phyloP scores from a whole-genome alignment of 2,888 invertebrate genomes.

The Ligdia adustata region DNA sequence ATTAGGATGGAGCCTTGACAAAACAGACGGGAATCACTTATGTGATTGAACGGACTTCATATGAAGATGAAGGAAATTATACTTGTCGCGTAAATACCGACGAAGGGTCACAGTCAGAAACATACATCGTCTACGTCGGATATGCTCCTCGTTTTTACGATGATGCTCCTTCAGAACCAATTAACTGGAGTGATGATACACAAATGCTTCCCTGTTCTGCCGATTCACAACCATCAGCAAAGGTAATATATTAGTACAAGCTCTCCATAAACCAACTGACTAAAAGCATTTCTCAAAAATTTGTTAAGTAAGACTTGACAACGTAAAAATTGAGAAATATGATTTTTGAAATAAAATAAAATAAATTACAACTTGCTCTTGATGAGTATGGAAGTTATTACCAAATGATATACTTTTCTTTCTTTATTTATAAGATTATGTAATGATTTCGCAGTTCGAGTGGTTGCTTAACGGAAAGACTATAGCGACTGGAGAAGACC shows the following conservation, averaged over 20 bases:
- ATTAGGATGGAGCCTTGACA: constrained; percentile 5
- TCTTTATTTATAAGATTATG: too few species aligned
- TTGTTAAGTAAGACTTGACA: too few species aligned
- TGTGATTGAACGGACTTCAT: constrained; percentile 10
- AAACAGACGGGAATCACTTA: constrained; percentile 13
- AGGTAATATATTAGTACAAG: constrained; percentile 23
- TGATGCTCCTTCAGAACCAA: neutral
- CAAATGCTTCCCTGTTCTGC: constrained; percentile 24
- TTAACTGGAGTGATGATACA: constrained; percentile 12
- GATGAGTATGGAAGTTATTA: too few species aligned
- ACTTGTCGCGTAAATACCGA: constrained; percentile 33
- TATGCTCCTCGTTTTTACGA: constrained; percentile 22
- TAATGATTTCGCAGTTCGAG: constrained; percentile 23
- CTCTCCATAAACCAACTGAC: too few species aligned
- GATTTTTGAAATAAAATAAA: too few species aligned
- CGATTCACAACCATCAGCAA: constrained; percentile 22
- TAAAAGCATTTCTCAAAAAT: too few species aligned
- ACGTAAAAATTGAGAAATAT: too few species aligned
- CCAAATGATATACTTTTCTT: too few species aligned
- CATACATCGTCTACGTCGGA: constrained; percentile 29
- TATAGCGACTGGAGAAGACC: neutral
- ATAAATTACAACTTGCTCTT: too few species aligned
- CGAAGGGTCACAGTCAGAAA: constrained; percentile 26
- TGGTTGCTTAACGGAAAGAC: constrained; percentile 31
- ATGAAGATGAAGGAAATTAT: constrained; percentile 30